These are phyloP conservation scores for Drosophila suboccidentalis DNA, from an alignment of 2,888 invertebrate species.

Conservation along the genomic window DNA sequence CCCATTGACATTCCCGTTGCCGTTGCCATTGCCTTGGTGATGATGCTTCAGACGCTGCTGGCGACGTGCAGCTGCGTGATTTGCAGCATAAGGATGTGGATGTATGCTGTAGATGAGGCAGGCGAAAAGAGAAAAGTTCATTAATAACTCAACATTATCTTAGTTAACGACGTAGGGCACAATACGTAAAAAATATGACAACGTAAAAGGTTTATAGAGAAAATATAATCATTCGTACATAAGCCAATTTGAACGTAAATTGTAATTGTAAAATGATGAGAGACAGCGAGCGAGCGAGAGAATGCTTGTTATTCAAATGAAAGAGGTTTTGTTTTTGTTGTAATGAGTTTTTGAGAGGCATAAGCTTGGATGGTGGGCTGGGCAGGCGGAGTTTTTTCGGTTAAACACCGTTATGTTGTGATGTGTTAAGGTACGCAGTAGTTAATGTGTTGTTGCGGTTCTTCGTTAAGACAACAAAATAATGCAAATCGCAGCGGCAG, in stretches of 20 bases:
- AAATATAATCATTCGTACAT: constrained; percentile 59
- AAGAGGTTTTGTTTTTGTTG: constrained; percentile 7
- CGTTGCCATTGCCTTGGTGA: constrained; percentile 40
- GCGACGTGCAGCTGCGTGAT: constrained; percentile 78
- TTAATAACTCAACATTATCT: background rate
- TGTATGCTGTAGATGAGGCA: constrained; percentile 77
- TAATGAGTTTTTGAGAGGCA: constrained; percentile 22
- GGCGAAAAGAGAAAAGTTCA: constrained; percentile 29
- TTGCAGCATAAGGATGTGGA: constrained; percentile 85
- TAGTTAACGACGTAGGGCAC: constrained; percentile 13
- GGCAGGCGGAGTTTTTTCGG: background rate
- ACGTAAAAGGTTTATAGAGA: constrained; percentile 46
- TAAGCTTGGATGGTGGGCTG: constrained; percentile 34
- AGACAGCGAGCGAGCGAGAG: constrained; percentile 28
- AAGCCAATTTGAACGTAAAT: constrained; percentile 70
- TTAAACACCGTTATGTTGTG: constrained; percentile 2
- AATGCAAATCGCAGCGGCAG: constrained; percentile 30
- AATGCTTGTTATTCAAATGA: constrained; percentile 30
- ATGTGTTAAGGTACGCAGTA: constrained; percentile 39
- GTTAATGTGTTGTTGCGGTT: constrained; percentile 41
- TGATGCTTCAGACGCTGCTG: constrained; percentile 83
- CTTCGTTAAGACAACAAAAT: constrained; percentile 26
- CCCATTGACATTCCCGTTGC: constrained; percentile 12
- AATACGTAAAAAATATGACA: constrained; percentile 42
- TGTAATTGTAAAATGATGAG: constrained; percentile 49